A percentile compares a stretch with the other conserved stretches of the same genome.
phyloP scores from a whole-genome alignment of 2,888 invertebrate species.

The Pilophorus perplexus region DNA sequence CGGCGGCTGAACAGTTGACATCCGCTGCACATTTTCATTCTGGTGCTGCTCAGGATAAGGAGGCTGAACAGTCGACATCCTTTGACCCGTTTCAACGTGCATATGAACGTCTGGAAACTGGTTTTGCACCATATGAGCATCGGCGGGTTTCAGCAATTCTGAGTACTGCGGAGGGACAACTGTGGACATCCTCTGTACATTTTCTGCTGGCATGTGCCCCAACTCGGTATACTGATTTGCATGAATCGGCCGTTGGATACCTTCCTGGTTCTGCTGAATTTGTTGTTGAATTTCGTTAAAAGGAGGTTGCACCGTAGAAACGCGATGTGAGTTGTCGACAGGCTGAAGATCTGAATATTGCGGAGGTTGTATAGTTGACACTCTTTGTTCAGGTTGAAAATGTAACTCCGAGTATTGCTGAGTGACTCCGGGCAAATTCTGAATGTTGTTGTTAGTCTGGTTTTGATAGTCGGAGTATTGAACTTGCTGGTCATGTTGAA shows the following conservation, averaged over 20 bases:
- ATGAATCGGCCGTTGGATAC: neutral
- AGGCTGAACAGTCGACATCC: neutral
- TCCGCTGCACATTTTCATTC: neutral
- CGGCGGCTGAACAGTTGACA: slow-evolving; percentile 43
- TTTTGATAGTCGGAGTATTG: neutral
- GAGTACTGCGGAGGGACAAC: slow-evolving; percentile 14
- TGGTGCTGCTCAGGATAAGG: neutral
- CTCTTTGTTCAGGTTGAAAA: slow-evolving; percentile 3
- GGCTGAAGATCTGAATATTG: slow-evolving; percentile 26
- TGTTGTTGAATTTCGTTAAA: slow-evolving; percentile 27
- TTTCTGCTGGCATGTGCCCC: too few species aligned
- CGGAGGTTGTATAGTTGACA: slow-evolving; percentile 5
- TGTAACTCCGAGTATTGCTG: slow-evolving; percentile 9
- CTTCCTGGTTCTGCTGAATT: neutral
- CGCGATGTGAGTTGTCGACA: slow-evolving; percentile 30
- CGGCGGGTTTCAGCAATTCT: too few species aligned
- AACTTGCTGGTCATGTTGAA: neutral
- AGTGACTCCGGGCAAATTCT: slow-evolving; percentile 1
- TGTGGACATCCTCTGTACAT: slow-evolving; percentile 28
- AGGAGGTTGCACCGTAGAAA: slow-evolving; percentile 41
- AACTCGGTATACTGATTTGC: too few species aligned
- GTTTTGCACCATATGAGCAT: too few species aligned
- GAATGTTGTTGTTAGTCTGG: neutral
- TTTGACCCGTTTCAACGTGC: neutral
- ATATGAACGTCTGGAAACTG: neutral